Evolutionary conservation across 2,113 vertebrate genomes (phyloP), one percentile per base, ranked within the genome.

Genomic region (Alexandromys fortis): DNA sequence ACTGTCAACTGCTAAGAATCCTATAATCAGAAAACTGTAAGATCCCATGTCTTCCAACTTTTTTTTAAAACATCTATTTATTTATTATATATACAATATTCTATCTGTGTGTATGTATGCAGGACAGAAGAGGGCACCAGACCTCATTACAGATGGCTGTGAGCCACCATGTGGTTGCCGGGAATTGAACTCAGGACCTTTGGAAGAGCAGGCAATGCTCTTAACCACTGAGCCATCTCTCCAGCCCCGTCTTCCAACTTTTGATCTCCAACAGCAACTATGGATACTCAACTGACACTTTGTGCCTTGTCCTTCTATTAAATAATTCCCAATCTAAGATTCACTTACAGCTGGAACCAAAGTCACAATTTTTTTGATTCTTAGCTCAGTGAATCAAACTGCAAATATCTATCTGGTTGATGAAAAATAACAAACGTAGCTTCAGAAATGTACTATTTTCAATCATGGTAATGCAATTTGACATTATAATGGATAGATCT

Each of bases 381-480:
- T 90, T 92, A 95, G 24, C 28, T 30, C 49, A 79, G 30, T 92
- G 52, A 19, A 86, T 52, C 89, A 30, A 70, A 87, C 33, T 86
- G 47, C 21, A 96, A 67, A 89, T 97, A 94, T 26, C 16, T 92
- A 83, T 63, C 28, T 88, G 35, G 28, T 90, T 91, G 9, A 86
- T 81, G 35, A 10, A 14, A 95, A 94, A 91, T 35, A 94, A 92
- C 7, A 14, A 93, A n/a, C 7, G 52, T 26, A 68, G 28, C 81
- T 82, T 78, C 52, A 89, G 10, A 95, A 95, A 73, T n/a, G 3
- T 95, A 35, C 4, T 26, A 87, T 90, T 13, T 96, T 83, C 67
- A 96, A 73, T 79, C 68, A 17, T 47, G n/a, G 4, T 86, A 93
- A 92, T 91, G 1, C n/a, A 96, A 70, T 95, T 38, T 93, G 22